Evolutionary conservation across 2,797 vertebrate species (phyloP).

Genomic region (Bufotes viridis): DNA sequence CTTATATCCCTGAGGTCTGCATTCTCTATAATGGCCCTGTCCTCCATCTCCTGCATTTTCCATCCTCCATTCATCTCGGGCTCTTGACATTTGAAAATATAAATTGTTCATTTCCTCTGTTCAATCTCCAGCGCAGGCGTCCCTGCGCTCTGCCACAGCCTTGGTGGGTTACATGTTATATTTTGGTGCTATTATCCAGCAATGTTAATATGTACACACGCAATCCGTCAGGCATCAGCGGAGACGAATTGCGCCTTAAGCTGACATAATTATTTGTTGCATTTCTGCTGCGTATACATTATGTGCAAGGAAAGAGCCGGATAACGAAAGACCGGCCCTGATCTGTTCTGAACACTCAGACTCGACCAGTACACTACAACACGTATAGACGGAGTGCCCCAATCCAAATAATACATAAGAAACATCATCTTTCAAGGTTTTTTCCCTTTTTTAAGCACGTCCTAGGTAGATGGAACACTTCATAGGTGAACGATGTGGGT

Average conservation of each 20-base stretch:
- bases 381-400: not conserved
- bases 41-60: not conserved
- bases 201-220: slow-evolving; percentile 22
- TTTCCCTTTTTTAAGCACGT: not conserved
- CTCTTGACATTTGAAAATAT: slow-evolving; percentile 11
- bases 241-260: slow-evolving; percentile 24
- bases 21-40: not conserved
- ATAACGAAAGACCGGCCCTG: not conserved
- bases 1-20: not conserved
- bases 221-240: slow-evolving; percentile 20
- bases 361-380: not conserved
- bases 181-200: slow-evolving; percentile 22
- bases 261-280: not conserved
- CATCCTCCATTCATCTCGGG: slow-evolving; percentile 2
- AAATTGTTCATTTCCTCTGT: not conserved
- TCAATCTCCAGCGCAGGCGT: not conserved
- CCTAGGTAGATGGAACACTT: slow-evolving; percentile 1
- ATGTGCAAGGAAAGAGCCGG: not conserved
- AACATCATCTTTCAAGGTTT: not conserved
- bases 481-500: slow-evolving; percentile 31
- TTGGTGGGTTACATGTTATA: not conserved
- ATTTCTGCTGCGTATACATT: slow-evolving; percentile 25
- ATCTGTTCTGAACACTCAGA: not conserved
- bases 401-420: not conserved
- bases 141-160: not conserved